Evolutionary conservation across 2,888 invertebrate genomes (phyloP).

Genomic region (Drosophila vallismaia): DNA sequence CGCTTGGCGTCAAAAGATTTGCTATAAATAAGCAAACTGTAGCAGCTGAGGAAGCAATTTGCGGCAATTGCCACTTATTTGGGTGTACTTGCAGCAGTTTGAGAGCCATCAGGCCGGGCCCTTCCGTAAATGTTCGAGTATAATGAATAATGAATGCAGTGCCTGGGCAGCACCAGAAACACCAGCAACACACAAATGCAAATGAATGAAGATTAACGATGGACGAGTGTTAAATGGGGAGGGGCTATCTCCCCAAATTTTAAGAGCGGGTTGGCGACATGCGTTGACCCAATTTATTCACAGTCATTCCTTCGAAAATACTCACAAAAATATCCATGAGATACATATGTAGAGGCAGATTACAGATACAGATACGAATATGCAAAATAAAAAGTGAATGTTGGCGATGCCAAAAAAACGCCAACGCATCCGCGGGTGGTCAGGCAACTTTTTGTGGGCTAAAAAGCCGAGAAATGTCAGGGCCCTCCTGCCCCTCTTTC

Average conservation of each 20-base stretch:
- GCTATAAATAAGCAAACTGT: slow-evolving; percentile 47
- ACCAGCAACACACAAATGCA: slow-evolving; percentile 55
- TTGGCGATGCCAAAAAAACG: slow-evolving; percentile 37
- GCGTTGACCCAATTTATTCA: slow-evolving; percentile 66
- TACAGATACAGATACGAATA: slow-evolving; percentile 19
- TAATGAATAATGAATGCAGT: slow-evolving; percentile 41
- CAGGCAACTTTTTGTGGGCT: slow-evolving; percentile 26
- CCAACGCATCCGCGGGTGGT: slow-evolving; percentile 53
- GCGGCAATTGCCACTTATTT: slow-evolving; percentile 69
- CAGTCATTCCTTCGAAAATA: slow-evolving; percentile 39
- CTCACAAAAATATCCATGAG: slow-evolving; percentile 3
- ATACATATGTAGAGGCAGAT: slow-evolving; percentile 20
- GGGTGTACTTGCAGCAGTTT: slow-evolving; percentile 50
- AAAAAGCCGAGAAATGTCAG: slow-evolving; percentile 38
- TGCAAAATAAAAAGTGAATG: slow-evolving; percentile 47
- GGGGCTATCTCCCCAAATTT: slow-evolving; percentile 1
- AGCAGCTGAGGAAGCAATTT: slow-evolving; percentile 62
- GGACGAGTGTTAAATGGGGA: slow-evolving; percentile 49
- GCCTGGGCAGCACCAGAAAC: slow-evolving; percentile 17
- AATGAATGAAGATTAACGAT: slow-evolving; percentile 65
- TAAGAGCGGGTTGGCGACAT: slow-evolving; percentile 47
- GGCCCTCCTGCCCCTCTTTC: slow-evolving; percentile 6
- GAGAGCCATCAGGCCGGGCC: slow-evolving; percentile 19
- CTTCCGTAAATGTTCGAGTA: neutral
- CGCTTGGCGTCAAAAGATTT: slow-evolving; percentile 55